A percentile compares a stretch with the other conserved stretches of the same genome.
Evolutionary conservation across 2,797 vertebrate genomes (phyloP).

Genomic region (Poecilia gillii): DNA sequence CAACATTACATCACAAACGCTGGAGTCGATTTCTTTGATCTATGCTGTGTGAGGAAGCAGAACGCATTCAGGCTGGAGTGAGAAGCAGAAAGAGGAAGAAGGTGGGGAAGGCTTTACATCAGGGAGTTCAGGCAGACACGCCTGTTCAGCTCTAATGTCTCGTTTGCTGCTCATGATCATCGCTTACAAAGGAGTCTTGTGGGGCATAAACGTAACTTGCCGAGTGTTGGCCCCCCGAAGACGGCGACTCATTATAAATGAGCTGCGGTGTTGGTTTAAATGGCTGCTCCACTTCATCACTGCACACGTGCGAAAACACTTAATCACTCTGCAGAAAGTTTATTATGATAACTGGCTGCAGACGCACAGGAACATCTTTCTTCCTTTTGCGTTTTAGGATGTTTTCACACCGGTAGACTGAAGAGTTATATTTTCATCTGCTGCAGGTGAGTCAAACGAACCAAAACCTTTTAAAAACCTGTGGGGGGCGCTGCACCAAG

Average conservation of each 20-base stretch:
- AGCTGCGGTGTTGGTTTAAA: constrained; percentile 22
- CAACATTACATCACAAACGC: constrained; percentile 13
- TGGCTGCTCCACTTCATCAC: constrained; percentile 18
- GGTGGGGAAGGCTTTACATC: constrained; percentile 8
- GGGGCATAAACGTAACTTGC: constrained; percentile 1
- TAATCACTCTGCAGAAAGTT: constrained; percentile 36
- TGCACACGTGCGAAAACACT: constrained; percentile 20
- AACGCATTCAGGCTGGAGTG: background rate
- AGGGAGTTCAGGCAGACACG: constrained; percentile 4
- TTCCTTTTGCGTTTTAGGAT: background rate
- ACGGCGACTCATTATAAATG: constrained; percentile 5
- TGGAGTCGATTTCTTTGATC: constrained; percentile 8
- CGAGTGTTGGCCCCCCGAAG: background rate
- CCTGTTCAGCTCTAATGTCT: constrained; percentile 1
- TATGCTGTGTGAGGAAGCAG: background rate
- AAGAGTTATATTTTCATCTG: no score
- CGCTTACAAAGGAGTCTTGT: background rate
- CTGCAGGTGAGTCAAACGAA: no score
- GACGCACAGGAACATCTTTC: background rate
- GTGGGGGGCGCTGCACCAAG: no score
- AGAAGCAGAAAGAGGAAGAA: constrained; percentile 8
- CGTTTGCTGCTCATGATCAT: constrained; percentile 5
- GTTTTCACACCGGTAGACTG: no score
- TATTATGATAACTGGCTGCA: constrained; percentile 32
- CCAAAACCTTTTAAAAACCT: no score